Conservation (phyloP, 2,888 invertebrate genomes). For the Lepidocyrtinus sp. region DNA sequence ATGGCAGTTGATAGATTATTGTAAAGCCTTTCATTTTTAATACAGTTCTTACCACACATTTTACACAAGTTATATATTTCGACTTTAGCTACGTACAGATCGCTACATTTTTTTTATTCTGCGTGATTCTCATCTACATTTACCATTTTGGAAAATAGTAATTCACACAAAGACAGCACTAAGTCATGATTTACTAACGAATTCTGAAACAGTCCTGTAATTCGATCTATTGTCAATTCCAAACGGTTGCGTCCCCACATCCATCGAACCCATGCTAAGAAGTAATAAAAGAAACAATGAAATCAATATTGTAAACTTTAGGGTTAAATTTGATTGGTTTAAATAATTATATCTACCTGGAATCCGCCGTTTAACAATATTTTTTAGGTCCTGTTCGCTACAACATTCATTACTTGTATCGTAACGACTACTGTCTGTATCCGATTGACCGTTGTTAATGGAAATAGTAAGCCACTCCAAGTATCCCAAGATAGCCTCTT, state of each 20-base stretch:
- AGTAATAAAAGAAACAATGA: not conserved
- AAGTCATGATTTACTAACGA: conserved; percentile 67
- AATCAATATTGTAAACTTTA: not conserved
- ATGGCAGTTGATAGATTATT: too few relatives aligned
- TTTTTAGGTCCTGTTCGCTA: conserved; percentile 65
- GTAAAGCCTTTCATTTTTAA: too few relatives aligned
- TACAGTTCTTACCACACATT: too few relatives aligned
- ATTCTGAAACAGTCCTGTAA: conserved; percentile 68
- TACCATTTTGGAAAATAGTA: conserved; percentile 68
- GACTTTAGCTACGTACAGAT: not conserved
- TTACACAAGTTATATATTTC: too few relatives aligned
- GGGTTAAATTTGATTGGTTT: too few relatives aligned
- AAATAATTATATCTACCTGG: conserved; percentile 68
- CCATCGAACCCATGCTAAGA: conserved; percentile 70
- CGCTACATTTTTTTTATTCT: conserved; percentile 24
- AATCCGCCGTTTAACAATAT: conserved; percentile 65
- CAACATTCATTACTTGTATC: conserved; percentile 42
- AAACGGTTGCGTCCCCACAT: conserved; percentile 69
- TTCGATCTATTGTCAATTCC: conserved; percentile 69
- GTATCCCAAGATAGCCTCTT: conserved; percentile 65
- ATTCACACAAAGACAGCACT: conserved; percentile 64
- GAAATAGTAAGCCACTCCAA: conserved; percentile 63
- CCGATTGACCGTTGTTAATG: conserved; percentile 61
- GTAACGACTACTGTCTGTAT: conserved; percentile 38
- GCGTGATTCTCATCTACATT: conserved; percentile 36